phyloP scores from a whole-genome alignment of 2,888 invertebrate genomes.

The Spilarctia lutea region DNA sequence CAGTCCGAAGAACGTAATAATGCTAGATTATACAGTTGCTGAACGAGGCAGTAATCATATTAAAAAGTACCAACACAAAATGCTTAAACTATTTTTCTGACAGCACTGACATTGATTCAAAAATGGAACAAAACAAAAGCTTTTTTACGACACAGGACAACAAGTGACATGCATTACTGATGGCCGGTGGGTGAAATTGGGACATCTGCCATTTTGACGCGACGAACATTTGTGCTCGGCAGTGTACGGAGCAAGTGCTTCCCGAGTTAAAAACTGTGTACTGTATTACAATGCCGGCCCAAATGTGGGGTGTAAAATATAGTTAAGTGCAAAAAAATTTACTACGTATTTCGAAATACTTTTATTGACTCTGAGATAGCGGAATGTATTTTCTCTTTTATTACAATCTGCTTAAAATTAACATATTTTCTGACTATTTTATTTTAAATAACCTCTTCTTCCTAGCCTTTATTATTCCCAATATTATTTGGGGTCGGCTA shows the following conservation, averaged over 20 bases:
- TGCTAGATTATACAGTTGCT: no score
- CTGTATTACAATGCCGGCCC: constrained; percentile 76
- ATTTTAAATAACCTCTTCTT: no score
- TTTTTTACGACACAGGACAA: constrained; percentile 11
- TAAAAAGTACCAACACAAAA: constrained; percentile 1
- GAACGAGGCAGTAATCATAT: not conserved
- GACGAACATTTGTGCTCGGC: constrained; percentile 15
- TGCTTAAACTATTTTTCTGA: not conserved
- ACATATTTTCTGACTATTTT: no score
- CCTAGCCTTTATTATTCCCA: no score
- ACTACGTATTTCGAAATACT: constrained; percentile 3
- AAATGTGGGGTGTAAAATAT: constrained; percentile 64
- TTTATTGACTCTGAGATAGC: not conserved
- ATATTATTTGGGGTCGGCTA: no score
- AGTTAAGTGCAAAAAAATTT: constrained; percentile 50
- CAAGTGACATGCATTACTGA: constrained; percentile 43
- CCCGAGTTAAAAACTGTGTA: constrained; percentile 79
- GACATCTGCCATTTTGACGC: constrained; percentile 38
- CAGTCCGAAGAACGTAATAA: no score
- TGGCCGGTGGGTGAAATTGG: constrained; percentile 20
- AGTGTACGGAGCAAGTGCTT: constrained; percentile 31
- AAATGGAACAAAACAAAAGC: constrained; percentile 4
- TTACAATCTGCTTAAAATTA: not conserved
- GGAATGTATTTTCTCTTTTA: not conserved
- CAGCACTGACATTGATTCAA: not conserved